Percentiles rank a stretch among this genome's conserved stretches.
Evolutionary conservation across 2,113 vertebrate genomes (phyloP).

Genomic region (Excalfactoria chinensis): DNA sequence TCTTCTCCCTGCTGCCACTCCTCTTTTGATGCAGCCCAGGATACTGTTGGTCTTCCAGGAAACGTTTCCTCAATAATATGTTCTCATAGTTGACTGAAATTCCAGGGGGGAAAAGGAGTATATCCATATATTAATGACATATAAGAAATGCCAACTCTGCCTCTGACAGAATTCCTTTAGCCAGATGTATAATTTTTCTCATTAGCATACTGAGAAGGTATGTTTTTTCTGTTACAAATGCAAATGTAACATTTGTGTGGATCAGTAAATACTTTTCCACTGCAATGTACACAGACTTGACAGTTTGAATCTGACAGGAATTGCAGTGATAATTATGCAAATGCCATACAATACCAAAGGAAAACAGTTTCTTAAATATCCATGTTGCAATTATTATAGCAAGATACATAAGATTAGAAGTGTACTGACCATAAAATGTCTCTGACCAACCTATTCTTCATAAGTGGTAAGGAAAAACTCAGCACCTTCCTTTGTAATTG

Average conservation of each 20-base stretch:
- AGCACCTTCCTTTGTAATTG: neutral
- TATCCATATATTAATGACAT: neutral
- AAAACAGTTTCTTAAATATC: conserved; percentile 53
- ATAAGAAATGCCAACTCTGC: neutral
- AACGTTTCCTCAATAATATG: conserved; percentile 2
- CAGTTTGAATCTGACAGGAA: conserved; percentile 45
- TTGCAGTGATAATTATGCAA: conserved; percentile 54
- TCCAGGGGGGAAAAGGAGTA: neutral
- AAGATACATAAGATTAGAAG: neutral
- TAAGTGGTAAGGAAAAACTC: neutral
- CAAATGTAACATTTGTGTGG: conserved; percentile 64
- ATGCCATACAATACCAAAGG: conserved; percentile 11
- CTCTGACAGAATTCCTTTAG: conserved; percentile 39
- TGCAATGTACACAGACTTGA: conserved; percentile 60
- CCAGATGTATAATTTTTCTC: conserved; percentile 33
- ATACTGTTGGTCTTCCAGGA: no score
- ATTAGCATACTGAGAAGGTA: conserved; percentile 22
- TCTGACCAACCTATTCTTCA: neutral
- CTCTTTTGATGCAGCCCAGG: no score
- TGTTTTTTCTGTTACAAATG: conserved; percentile 34
- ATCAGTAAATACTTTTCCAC: conserved; percentile 62
- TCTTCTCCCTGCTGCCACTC: no score
- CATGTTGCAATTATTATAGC: conserved; percentile 11
- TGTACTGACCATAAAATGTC: neutral
- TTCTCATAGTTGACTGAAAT: conserved; percentile 6